phyloP scores from a whole-genome alignment of 1,140 invertebrate species.

The Scaptomyza pallida region DNA sequence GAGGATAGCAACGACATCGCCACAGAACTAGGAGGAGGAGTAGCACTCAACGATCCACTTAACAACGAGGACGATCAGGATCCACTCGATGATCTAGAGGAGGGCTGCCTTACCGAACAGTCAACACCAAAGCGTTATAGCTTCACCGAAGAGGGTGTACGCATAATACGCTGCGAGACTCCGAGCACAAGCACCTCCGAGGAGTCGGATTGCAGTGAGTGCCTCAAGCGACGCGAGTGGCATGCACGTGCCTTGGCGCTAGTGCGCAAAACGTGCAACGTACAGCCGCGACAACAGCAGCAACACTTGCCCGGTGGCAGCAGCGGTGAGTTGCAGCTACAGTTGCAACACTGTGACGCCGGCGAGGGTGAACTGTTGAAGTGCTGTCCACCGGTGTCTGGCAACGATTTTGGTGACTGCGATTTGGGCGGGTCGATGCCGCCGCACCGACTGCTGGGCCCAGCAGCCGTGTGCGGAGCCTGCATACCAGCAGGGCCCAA shows the following conservation, averaged over 20 bases:
- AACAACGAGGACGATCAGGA: constrained; percentile 7
- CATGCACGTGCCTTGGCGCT: constrained; percentile 79
- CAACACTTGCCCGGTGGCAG: constrained; percentile 45
- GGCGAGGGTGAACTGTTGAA: constrained; percentile 81
- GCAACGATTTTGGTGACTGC: constrained; percentile 12
- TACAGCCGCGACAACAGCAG: constrained; percentile 75
- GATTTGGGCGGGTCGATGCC: constrained; percentile 84
- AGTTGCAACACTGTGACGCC: constrained; percentile 71
- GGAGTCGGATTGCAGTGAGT: constrained; percentile 83
- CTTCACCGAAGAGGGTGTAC: constrained; percentile 88
- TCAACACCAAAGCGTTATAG: constrained; percentile 87
- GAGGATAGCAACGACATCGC: not conserved
- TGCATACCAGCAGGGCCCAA: constrained; percentile 86
- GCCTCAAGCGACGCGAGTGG: constrained; percentile 82
- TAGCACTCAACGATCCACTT: constrained; percentile 2
- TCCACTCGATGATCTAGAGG: constrained; percentile 19
- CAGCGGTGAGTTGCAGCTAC: constrained; percentile 57
- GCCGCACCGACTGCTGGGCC: constrained; percentile 86
- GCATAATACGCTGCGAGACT: constrained; percentile 83
- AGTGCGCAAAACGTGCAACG: constrained; percentile 81
- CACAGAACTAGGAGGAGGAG: not conserved
- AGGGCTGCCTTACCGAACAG: constrained; percentile 50
- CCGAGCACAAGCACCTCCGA: constrained; percentile 83
- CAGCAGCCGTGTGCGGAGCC: constrained; percentile 87
- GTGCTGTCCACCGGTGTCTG: constrained; percentile 74